These are phyloP conservation scores for Molanna angustata DNA, from an alignment of 2,888 invertebrate species.

Conservation along the genomic window DNA sequence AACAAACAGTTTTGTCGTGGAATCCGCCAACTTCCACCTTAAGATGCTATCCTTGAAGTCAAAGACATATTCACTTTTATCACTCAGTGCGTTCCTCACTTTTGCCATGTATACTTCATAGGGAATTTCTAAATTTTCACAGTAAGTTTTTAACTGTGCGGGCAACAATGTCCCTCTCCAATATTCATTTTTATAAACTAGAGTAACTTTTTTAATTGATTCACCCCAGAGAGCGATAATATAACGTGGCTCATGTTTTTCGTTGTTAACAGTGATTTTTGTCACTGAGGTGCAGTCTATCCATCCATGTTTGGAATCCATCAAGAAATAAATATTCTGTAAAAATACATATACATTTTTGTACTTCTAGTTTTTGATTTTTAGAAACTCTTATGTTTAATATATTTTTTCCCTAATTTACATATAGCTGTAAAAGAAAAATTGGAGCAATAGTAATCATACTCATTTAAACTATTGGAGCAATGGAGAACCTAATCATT, in stretches of 20 bases:
- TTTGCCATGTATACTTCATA: too few species aligned
- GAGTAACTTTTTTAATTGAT: constrained; percentile 10
- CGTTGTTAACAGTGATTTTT: constrained; percentile 16
- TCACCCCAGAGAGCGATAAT: constrained; percentile 20
- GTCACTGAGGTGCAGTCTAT: constrained; percentile 15
- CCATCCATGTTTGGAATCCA: neutral
- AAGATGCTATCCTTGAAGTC: constrained; percentile 14
- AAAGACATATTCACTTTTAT: too few species aligned
- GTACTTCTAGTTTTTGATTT: too few species aligned
- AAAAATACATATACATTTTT: too few species aligned
- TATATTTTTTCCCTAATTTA: too few species aligned
- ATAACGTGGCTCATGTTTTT: constrained; percentile 4
- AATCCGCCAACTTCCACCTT: constrained; percentile 10
- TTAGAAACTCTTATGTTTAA: too few species aligned
- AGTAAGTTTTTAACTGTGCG: constrained; percentile 19
- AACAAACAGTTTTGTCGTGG: constrained; percentile 3
- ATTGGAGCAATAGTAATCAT: too few species aligned
- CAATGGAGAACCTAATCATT: too few species aligned
- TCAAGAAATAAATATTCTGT: too few species aligned
- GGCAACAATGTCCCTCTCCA: constrained; percentile 22
- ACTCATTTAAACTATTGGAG: too few species aligned
- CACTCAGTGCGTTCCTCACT: too few species aligned
- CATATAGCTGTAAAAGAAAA: too few species aligned
- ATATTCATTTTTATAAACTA: constrained; percentile 21
- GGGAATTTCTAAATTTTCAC: constrained; percentile 13